Evolutionary conservation across 2,797 vertebrate genomes (phyloP).

Genomic region (Silurus lanzhouensis): DNA sequence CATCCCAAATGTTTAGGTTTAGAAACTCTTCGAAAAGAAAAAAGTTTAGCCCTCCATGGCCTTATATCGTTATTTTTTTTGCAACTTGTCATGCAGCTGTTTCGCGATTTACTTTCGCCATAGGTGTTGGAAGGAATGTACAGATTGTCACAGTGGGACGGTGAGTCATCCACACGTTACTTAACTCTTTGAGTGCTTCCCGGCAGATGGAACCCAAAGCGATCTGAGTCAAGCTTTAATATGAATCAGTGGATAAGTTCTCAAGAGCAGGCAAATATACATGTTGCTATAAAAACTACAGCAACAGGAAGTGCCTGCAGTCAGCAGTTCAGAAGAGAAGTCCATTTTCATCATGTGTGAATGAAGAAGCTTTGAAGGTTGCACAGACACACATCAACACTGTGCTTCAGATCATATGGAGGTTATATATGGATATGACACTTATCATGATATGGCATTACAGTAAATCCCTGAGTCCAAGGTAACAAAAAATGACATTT

Average conservation of each 20-base stretch:
- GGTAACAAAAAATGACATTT: neutral
- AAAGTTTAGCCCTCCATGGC: neutral
- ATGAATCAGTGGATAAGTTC: conserved; percentile 45
- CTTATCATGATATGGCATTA: neutral
- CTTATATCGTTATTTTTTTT: neutral
- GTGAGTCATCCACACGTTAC: conserved; percentile 41
- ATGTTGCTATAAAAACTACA: neutral
- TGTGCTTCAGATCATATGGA: neutral
- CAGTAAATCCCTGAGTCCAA: neutral
- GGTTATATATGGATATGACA: neutral
- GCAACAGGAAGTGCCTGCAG: neutral
- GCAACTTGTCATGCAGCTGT: too few relatives aligned
- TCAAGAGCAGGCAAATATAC: neutral
- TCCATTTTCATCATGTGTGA: too few relatives aligned
- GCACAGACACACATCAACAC: neutral
- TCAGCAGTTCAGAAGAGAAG: neutral
- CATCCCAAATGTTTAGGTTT: neutral
- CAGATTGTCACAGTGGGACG: conserved; percentile 23
- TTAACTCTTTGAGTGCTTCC: conserved; percentile 46
- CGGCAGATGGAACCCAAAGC: conserved; percentile 39
- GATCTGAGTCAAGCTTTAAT: neutral
- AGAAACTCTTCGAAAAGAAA: neutral
- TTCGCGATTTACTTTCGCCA: neutral
- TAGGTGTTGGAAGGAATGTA: conserved; percentile 39
- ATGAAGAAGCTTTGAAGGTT: neutral